These are phyloP conservation scores for Lytechinus pictus DNA, from an alignment of 35 echinoderm and acorn worm genomes.

Conservation along the genomic window DNA sequence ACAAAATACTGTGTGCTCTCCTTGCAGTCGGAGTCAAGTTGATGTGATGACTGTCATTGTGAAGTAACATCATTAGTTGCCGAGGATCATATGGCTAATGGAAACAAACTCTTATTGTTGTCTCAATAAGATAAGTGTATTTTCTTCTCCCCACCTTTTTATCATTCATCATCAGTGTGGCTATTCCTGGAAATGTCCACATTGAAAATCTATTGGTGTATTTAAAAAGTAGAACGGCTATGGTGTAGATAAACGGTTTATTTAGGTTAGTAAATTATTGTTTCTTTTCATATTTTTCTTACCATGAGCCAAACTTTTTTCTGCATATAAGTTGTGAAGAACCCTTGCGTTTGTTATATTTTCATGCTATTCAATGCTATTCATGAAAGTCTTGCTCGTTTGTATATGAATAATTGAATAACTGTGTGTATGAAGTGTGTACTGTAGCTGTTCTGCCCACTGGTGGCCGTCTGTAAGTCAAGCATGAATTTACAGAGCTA, in stretches of 20 bases:
- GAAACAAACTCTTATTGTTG: background rate
- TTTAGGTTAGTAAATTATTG: slow-evolving; percentile 20
- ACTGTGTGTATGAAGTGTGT: background rate
- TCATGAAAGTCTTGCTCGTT: background rate
- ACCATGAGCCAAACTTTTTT: background rate
- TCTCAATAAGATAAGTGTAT: background rate
- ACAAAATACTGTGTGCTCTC: background rate
- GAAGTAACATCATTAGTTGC: background rate
- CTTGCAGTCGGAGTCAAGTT: background rate
- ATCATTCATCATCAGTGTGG: background rate
- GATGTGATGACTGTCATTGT: background rate
- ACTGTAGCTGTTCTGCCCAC: background rate
- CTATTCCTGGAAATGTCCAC: background rate
- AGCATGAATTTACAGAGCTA: background rate
- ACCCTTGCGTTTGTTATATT: background rate
- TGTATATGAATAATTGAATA: slow-evolving; percentile 1
- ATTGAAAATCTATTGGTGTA: background rate
- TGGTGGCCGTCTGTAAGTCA: background rate
- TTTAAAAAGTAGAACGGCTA: background rate
- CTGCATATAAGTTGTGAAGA: background rate
- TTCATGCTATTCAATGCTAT: background rate
- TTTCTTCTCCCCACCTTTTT: slow-evolving; percentile 11
- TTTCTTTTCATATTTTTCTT: slow-evolving; percentile 1
- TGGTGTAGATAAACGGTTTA: slow-evolving; percentile 6
- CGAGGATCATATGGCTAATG: background rate